Evolutionary conservation across 2,797 vertebrate species (phyloP).

Genomic region (Enteromius viviparus): DNA sequence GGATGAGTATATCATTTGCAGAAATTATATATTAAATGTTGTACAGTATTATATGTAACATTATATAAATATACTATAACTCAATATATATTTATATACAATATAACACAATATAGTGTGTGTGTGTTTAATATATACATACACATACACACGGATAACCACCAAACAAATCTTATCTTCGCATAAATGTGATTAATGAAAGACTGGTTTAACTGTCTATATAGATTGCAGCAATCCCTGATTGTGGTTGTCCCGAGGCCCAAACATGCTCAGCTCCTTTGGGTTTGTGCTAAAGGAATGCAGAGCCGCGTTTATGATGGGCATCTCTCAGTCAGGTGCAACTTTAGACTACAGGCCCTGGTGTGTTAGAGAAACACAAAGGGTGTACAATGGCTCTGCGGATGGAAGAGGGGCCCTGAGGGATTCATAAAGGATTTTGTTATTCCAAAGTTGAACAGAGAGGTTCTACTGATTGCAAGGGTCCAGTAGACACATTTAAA

Average conservation of each 20-base stretch:
- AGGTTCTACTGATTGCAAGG: not conserved
- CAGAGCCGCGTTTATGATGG: slow-evolving; percentile 40
- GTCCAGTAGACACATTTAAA: not conserved
- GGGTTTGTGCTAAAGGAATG: slow-evolving; percentile 39
- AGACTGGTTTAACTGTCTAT: slow-evolving; percentile 65
- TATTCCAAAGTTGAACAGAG: slow-evolving; percentile 1
- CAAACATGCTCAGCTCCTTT: slow-evolving; percentile 47
- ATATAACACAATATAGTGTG: not conserved
- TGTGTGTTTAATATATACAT: not conserved
- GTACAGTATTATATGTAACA: not conserved
- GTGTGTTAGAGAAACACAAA: not conserved
- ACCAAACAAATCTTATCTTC: slow-evolving; percentile 26
- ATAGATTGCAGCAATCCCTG: slow-evolving; percentile 65
- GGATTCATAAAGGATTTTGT: not conserved
- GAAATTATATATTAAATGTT: not conserved
- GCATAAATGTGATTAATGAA: slow-evolving; percentile 44
- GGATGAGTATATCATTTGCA: not conserved
- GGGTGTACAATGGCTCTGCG: not conserved
- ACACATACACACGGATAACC: not conserved
- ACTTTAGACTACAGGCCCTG: not conserved
- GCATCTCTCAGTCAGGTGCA: slow-evolving; percentile 51
- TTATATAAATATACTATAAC: not conserved
- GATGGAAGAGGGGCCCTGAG: slow-evolving; percentile 10
- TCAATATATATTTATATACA: not conserved
- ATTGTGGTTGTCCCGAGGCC: slow-evolving; percentile 51